A percentile compares a stretch with the other conserved stretches of the same genome.
These are phyloP conservation scores for Pelecanus crispus DNA, from an alignment of 2,113 vertebrate genomes.

Conservation along the genomic window DNA sequence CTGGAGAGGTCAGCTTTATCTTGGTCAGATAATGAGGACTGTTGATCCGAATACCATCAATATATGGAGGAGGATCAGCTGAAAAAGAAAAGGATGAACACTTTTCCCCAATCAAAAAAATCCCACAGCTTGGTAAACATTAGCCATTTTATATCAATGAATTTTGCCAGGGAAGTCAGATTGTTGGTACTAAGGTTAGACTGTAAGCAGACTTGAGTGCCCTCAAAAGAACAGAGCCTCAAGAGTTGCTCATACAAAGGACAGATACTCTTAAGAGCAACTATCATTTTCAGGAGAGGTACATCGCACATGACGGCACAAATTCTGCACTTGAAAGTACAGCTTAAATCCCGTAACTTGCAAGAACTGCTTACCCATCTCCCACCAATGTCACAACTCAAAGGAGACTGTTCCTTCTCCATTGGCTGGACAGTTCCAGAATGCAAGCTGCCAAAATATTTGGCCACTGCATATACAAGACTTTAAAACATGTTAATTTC, in stretches of 20 bases:
- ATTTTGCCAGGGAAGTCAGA: background rate
- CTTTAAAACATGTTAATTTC: background rate
- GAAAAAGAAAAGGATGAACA: constrained; percentile 4
- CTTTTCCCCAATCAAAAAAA: background rate
- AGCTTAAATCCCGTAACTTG: background rate
- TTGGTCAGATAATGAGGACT: constrained; percentile 98
- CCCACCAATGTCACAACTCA: background rate
- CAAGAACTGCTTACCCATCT: background rate
- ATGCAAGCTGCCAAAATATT: background rate
- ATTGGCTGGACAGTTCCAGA: background rate
- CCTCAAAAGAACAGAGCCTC: background rate
- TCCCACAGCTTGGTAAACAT: background rate
- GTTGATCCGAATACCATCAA: constrained; percentile 97
- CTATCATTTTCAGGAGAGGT: background rate
- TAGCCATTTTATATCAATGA: no score
- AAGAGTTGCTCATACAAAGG: background rate
- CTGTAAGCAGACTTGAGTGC: background rate
- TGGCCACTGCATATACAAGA: background rate
- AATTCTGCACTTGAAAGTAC: background rate
- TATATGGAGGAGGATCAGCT: constrained; percentile 93
- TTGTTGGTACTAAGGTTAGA: background rate
- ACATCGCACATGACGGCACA: background rate
- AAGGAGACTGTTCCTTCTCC: background rate
- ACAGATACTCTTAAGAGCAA: background rate
- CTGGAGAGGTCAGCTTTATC: constrained; percentile 88